Evolutionary conservation across 1,140 invertebrate species (phyloP), one percentile per base, ranked within the genome.

Genomic region (Caenorhabditis remanei): DNA sequence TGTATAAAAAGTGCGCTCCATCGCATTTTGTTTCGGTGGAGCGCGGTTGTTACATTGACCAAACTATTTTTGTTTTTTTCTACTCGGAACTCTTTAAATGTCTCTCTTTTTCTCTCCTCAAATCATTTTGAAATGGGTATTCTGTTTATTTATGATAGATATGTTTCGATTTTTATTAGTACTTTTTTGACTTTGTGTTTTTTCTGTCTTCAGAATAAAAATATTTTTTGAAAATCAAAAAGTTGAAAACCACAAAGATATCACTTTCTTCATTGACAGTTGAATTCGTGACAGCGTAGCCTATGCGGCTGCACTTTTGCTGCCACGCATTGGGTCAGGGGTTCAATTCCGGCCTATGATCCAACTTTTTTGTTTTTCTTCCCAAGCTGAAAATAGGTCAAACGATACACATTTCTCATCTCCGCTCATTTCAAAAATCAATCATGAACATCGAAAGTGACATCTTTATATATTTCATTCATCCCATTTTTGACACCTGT

Each of bases 101-200:
- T 16, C 41, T 24, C 46, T 71, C 63, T 61, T 24, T 55, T 8
- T 85, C 14, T 75, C n/a, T 41, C 21, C 46, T 53, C 53, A 48
- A 48, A 84, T 84, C 83, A 48, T 84, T 84, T 40, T 84, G 83
- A 84, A 58, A 84, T 84, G 83, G 58, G 58, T 61, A 84, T 84
- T 84, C 11, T 84, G 32, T 84, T 58, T 19, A 84, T 55, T 61
- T 79, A 79, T 32, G 65, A 46, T 48, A 5, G 8, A 46, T 71
- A 46, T 4, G 43, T 71, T 71, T 46, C 5, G 40, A 71, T 71
- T 71, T 79, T 79, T 50, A 50, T 24, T 79, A 50, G 46, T 79
- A 21, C n/a, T 61, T 61, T 61, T 61, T 21, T n/a, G n/a, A 61
- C 32, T 65, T 40, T 65, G 8, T 8, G 13, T 8, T 7, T 32